Percentiles rank a stretch among this genome's conserved stretches.
Conservation (phyloP, 2,797 vertebrate genomes). For the Selene dorsalis region DNA sequence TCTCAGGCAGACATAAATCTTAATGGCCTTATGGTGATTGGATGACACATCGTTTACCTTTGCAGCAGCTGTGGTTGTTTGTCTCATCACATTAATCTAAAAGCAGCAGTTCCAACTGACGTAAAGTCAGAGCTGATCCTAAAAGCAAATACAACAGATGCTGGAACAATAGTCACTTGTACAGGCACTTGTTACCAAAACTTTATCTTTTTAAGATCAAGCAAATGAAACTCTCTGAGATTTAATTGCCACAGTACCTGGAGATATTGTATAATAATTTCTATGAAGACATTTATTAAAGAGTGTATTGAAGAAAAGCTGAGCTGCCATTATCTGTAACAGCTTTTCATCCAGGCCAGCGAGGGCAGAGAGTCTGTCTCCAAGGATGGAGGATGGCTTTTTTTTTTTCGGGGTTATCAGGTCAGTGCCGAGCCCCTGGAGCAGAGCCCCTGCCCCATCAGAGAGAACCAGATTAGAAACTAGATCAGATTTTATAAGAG, state of each 20-base stretch:
- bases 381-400: constrained; percentile 23
- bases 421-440: constrained; percentile 58
- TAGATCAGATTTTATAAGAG: constrained; percentile 68
- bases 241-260: not conserved
- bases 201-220: too few relatives aligned
- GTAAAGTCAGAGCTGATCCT: too few relatives aligned
- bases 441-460: constrained; percentile 31
- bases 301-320: constrained; percentile 2
- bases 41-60: too few relatives aligned
- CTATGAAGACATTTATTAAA: constrained; percentile 20
- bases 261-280: not conserved
- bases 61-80: too few relatives aligned
- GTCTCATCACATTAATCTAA: too few relatives aligned
- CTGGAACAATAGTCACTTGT: too few relatives aligned
- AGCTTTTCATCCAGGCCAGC: constrained; percentile 49
- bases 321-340: constrained; percentile 24
- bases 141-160: too few relatives aligned
- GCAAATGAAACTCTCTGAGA: not conserved
- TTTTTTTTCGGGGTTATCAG: constrained; percentile 71
- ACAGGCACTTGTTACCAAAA: too few relatives aligned
- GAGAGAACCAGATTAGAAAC: constrained; percentile 73
- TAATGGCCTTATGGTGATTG: too few relatives aligned
- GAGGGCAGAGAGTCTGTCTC: constrained; percentile 47
- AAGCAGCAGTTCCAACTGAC: too few relatives aligned
- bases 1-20: too few relatives aligned